These are phyloP conservation scores for Drosophila neotestacea DNA, from an alignment of 2,888 invertebrate genomes.

Conservation along the genomic window DNA sequence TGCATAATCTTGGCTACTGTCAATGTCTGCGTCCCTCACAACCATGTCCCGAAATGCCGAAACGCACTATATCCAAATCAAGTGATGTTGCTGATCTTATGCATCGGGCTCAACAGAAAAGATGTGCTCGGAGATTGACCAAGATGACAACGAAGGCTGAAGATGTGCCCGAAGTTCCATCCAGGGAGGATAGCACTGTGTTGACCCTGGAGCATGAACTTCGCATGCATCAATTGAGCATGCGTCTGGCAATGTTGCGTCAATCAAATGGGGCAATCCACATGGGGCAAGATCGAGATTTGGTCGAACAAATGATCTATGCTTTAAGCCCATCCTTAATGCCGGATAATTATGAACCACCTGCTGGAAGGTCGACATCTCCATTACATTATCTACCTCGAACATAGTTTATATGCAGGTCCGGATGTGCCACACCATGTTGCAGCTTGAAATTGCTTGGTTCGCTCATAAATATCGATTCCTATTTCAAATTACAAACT, in stretches of 20 bases:
- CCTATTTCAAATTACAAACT: conserved; percentile 18
- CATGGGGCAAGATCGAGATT: not conserved
- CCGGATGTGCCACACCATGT: conserved; percentile 6
- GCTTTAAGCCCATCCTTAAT: conserved; percentile 42
- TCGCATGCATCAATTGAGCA: conserved; percentile 36
- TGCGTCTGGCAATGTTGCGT: conserved; percentile 17
- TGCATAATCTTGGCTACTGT: conserved; percentile 72
- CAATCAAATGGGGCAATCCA: not conserved
- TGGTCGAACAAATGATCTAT: conserved; percentile 48
- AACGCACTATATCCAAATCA: rapidly evolving
- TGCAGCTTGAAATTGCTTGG: not conserved
- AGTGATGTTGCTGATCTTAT: not conserved
- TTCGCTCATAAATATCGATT: conserved; percentile 2
- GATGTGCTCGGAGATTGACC: conserved; percentile 42
- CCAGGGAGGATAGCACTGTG: not conserved
- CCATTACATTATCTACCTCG: not conserved
- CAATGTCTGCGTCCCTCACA: conserved; percentile 60
- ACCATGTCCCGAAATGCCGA: conserved; percentile 5
- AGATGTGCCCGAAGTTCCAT: not conserved
- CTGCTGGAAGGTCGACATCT: rapidly evolving
- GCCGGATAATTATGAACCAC: not conserved
- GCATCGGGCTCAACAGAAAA: conserved; percentile 34
- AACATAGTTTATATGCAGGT: not conserved
- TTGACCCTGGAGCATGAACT: conserved; percentile 23
- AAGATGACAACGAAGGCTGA: conserved; percentile 15